Percentiles rank a stretch among this genome's conserved stretches.
These are phyloP conservation scores for Trematomus bernacchii DNA, from an alignment of 2,797 vertebrate genomes.

Conservation along the genomic window DNA sequence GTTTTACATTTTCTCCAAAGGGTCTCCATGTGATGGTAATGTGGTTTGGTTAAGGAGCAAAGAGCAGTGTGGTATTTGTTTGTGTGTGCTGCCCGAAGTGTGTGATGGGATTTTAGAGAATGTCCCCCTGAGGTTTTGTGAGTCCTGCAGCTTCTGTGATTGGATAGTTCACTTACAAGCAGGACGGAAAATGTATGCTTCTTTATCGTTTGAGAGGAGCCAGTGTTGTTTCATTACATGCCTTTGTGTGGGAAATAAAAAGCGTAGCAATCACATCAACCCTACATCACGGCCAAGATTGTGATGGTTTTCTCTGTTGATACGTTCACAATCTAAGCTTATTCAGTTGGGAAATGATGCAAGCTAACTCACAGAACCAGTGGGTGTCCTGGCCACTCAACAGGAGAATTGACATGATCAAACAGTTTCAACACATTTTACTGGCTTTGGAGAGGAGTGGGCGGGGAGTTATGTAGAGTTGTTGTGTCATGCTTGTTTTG, in stretches of 20 bases:
- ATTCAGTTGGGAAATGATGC: conserved; percentile 35
- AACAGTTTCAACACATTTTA: conserved; percentile 31
- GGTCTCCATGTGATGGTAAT: conserved; percentile 70
- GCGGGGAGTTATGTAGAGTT: conserved; percentile 8
- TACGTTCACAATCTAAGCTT: conserved; percentile 25
- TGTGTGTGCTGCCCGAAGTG: conserved; percentile 8
- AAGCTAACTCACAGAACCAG: conserved; percentile 36
- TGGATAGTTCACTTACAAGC: neutral
- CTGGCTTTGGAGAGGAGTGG: conserved; percentile 9
- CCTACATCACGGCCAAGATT: conserved; percentile 10
- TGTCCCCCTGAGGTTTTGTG: conserved; percentile 5
- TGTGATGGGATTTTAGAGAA: conserved; percentile 5
- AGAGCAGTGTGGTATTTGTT: conserved; percentile 32
- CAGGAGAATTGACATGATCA: conserved; percentile 31
- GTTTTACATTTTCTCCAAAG: conserved; percentile 40
- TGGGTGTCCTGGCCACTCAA: conserved; percentile 25
- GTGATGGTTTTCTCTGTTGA: conserved; percentile 18
- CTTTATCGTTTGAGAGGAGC: conserved; percentile 18
- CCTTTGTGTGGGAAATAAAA: conserved; percentile 23
- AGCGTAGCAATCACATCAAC: conserved; percentile 5
- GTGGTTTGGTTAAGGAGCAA: conserved; percentile 35
- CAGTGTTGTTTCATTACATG: conserved; percentile 15
- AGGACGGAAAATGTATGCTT: conserved; percentile 7
- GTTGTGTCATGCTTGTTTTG: conserved; percentile 35
- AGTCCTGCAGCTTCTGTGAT: conserved; percentile 19